phyloP scores from a whole-genome alignment of 2,888 invertebrate species.

The Dynastes grantii region DNA sequence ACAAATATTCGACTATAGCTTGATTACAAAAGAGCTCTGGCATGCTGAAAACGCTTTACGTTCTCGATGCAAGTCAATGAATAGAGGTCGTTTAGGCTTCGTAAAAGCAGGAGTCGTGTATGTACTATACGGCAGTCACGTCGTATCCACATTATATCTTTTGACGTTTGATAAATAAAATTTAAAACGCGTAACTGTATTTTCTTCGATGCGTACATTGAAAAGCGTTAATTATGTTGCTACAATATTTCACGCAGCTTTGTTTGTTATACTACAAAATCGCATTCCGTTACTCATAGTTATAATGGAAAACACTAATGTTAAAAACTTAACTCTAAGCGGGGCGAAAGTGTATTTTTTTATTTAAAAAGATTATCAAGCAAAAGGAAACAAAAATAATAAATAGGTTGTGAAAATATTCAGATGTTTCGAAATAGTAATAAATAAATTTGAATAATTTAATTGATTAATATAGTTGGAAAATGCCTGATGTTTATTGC shows the following conservation, averaged over 20 bases:
- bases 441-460: too few species aligned
- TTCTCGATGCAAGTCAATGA: neutral
- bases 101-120: neutral
- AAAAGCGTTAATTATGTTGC: constrained; percentile 29
- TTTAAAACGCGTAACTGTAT: constrained; percentile 21
- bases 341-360: too few species aligned
- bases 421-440: too few species aligned
- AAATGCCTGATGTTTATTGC: too few species aligned
- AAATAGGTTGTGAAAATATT: too few species aligned
- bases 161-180: constrained; percentile 26
- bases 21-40: constrained; percentile 21
- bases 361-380: too few species aligned
- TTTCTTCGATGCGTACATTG: constrained; percentile 1
- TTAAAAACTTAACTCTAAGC: too few species aligned
- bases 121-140: neutral
- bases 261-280: neutral
- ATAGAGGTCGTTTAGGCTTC: constrained; percentile 21
- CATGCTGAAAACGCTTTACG: neutral
- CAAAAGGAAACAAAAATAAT: too few species aligned
- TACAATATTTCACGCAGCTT: neutral
- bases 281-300: too few species aligned
- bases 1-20: constrained; percentile 25
- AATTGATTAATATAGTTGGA: too few species aligned
- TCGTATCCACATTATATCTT: neutral
- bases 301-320: too few species aligned